Conservation (phyloP, 2,888 invertebrate genomes). For the Lasioglossum calceatum region DNA sequence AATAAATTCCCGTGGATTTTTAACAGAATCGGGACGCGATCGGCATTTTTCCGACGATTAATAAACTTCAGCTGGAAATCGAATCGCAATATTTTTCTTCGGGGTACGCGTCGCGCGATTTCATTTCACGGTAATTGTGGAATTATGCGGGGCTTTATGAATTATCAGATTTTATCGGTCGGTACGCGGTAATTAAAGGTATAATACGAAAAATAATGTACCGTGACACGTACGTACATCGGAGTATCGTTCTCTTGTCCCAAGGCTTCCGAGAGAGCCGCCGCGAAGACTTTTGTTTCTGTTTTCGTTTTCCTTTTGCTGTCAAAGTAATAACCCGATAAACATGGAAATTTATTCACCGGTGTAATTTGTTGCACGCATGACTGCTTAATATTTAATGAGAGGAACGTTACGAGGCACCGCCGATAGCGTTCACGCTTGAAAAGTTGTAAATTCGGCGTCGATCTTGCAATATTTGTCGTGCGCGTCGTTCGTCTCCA, state of each 20-base stretch:
- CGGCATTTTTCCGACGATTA: not conserved
- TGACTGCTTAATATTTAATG: constrained; percentile 51
- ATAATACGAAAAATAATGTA: constrained; percentile 19
- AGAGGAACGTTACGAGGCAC: constrained; percentile 20
- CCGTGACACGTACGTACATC: not conserved
- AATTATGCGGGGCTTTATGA: not conserved
- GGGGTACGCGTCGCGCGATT: not conserved
- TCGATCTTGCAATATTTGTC: constrained; percentile 20
- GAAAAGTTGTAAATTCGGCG: constrained; percentile 32
- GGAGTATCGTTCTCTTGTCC: constrained; percentile 2
- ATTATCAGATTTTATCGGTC: not conserved
- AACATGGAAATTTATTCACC: constrained; percentile 65
- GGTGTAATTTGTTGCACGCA: constrained; percentile 58
- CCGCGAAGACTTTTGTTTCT: constrained; percentile 24
- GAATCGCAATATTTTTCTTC: not conserved
- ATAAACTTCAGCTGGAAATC: not conserved
- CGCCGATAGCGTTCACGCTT: constrained; percentile 45
- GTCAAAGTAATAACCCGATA: constrained; percentile 61
- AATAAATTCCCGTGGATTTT: not conserved
- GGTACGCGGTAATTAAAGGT: not conserved
- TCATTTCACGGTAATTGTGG: not conserved
- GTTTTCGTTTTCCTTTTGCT: constrained; percentile 21
- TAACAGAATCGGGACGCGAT: not conserved
- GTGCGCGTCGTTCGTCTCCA: constrained; percentile 15
- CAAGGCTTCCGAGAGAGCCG: constrained; percentile 14